These are phyloP conservation scores for Lophotriccus pileatus DNA, from an alignment of 2,797 vertebrate species.

Conservation along the genomic window DNA sequence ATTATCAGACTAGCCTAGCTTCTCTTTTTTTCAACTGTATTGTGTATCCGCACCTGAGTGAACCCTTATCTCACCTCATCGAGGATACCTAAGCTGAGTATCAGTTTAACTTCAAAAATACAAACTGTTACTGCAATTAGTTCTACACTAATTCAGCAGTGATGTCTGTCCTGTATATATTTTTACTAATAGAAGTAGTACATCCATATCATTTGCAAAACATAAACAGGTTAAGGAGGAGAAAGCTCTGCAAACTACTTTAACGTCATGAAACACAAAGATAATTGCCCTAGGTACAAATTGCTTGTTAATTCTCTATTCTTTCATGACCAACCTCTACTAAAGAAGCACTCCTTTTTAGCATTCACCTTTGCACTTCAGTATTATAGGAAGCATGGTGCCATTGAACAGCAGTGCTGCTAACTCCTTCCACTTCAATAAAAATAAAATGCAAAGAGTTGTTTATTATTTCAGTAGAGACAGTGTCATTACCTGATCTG, in stretches of 20 bases:
- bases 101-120: conserved; percentile 48
- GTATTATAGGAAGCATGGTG: neutral
- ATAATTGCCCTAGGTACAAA: neutral
- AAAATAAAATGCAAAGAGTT: conserved; percentile 20
- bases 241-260: neutral
- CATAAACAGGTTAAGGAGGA: neutral
- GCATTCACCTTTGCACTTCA: neutral
- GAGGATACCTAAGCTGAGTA: conserved; percentile 29
- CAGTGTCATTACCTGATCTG: conserved; percentile 21
- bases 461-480: conserved; percentile 1
- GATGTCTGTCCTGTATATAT: neutral
- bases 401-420: neutral
- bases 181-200: neutral
- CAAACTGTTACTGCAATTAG: conserved; percentile 41
- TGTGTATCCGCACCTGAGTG: conserved; percentile 16
- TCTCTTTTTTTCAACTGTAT: conserved; percentile 32
- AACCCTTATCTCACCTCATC: conserved; percentile 49
- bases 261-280: neutral
- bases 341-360: neutral
- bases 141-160: neutral
- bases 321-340: neutral
- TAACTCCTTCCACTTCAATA: neutral
- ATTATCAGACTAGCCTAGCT: conserved; percentile 34
- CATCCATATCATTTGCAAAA: neutral
- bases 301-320: neutral